Evolutionary conservation across 2,113 vertebrate species (phyloP).

Genomic region (Strix aluco): DNA sequence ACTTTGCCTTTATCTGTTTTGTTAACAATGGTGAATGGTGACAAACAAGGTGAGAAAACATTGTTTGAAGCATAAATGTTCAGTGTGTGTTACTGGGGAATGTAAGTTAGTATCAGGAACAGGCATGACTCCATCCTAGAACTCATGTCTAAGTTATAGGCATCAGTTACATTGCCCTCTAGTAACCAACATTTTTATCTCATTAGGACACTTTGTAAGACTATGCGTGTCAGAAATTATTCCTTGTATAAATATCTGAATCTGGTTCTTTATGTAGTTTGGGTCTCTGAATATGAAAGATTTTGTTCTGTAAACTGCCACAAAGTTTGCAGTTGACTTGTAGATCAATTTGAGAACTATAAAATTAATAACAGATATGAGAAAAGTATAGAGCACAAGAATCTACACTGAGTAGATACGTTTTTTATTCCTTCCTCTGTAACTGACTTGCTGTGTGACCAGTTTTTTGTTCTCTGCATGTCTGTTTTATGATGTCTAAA

Average conservation of each 20-base stretch:
- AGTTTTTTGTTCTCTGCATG: background rate
- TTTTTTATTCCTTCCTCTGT: background rate
- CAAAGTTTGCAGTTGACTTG: background rate
- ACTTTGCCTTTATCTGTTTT: background rate
- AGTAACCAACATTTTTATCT: background rate
- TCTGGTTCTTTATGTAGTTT: background rate
- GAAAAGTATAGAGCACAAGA: background rate
- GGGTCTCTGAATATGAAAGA: background rate
- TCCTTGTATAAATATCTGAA: background rate
- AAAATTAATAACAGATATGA: background rate
- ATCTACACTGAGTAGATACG: background rate
- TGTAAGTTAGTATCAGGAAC: background rate
- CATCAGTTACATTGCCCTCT: background rate
- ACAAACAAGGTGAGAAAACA: background rate
- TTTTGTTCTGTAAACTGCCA: background rate
- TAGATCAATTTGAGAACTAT: background rate
- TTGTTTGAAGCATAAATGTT: background rate
- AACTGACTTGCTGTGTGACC: background rate
- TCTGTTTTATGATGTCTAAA: background rate
- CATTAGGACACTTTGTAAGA: background rate
- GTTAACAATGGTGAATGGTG: background rate
- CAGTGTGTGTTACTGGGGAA: background rate
- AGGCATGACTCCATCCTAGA: background rate
- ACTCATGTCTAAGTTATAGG: background rate
- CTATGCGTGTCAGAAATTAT: background rate